Evolutionary conservation across 2,797 vertebrate genomes (phyloP), one percentile per base, ranked within the genome.

Genomic region (Artibeus lituratus): DNA sequence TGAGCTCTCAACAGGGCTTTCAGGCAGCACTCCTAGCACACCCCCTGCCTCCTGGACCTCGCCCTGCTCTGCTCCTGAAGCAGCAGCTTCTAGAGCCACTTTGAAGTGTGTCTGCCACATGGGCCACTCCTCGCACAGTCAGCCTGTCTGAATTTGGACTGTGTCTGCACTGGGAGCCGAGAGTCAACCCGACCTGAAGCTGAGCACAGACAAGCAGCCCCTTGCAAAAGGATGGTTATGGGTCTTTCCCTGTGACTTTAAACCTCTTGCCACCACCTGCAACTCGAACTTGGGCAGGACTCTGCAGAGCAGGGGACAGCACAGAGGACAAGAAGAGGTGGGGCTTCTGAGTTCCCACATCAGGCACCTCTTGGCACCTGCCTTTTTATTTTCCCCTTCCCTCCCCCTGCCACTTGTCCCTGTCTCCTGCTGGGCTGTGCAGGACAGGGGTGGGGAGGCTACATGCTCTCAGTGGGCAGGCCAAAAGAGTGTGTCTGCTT

Each of bases 151-250:
- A 32, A 4, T 37, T 29, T 39, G 32, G 26, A n/a, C 32, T 15
- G 7, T 35, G 37, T 72, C 44, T 7, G 10, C 4, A 21, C 21
- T 21, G 67, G 10, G 47, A 81, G 19, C 29, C 0, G 4, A 49
- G 81, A n/a, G 14, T 65, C 77, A 77, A 19, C 24, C 39, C 8
- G 49, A 80, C 57, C 39, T n/a, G 59, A 72, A n/a, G 65, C n/a
- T 57, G 76, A 76, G 37, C 21, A 29, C 37, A 85, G 74, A 73
- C 26, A 53, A 44, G 22, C 3, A 14, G 44, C 37, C 22, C 2
- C 59, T 22, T 0, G 21, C 29, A 26, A 74, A 37, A 37, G 16
- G 9, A 11, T 0, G 14, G n/a, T 10, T 10, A 18, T 16, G 0
- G 0, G 4, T 76, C 81, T 37, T 53, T 24, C 3, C 24, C 29